phyloP scores from a whole-genome alignment of 2,888 invertebrate species.

The Xestia c-nigrum region DNA sequence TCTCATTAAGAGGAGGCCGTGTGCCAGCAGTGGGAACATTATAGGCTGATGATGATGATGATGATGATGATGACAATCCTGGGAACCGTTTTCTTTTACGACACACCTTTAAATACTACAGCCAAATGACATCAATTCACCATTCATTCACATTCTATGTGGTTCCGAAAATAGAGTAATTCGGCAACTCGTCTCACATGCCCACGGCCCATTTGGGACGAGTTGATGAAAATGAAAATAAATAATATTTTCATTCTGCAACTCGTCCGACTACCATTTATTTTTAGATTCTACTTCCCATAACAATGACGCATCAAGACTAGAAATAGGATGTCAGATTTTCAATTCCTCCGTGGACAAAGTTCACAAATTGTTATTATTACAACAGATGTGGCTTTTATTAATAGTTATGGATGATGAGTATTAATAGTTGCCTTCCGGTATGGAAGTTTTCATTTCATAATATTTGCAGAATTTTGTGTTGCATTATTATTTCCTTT shows the following conservation, averaged over 20 bases:
- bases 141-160: neutral
- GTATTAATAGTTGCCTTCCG: neutral
- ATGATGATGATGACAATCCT: too few species aligned
- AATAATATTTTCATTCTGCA: too few species aligned
- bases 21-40: too few species aligned
- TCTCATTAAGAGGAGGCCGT: too few species aligned
- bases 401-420: neutral
- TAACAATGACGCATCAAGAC: neutral
- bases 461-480: neutral
- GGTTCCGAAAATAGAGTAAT: neutral
- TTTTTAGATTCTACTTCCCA: neutral
- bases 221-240: too few species aligned
- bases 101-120: neutral
- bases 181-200: too few species aligned
- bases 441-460: neutral
- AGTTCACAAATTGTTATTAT: neutral
- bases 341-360: neutral
- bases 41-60: too few species aligned
- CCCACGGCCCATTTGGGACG: too few species aligned
- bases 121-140: neutral
- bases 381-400: neutral
- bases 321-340: neutral
- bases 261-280: neutral
- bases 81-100: neutral
- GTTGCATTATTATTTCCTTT: too few species aligned